These are phyloP conservation scores for Gambusia yucatana DNA, from an alignment of 2,797 vertebrate species.

Conservation along the genomic window DNA sequence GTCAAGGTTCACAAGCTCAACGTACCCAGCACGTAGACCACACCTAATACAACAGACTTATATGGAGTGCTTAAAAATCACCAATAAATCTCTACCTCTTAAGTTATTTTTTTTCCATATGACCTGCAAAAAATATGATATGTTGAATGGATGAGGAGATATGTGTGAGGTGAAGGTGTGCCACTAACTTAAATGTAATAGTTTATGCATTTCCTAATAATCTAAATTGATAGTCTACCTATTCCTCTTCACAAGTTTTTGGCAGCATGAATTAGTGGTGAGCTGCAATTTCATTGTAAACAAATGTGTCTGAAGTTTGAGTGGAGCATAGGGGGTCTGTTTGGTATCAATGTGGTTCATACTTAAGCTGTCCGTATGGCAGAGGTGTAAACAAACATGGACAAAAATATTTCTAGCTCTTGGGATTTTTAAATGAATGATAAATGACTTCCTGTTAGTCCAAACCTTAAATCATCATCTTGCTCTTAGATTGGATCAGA, in stretches of 20 bases:
- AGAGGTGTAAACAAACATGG: background rate
- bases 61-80: background rate
- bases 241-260: background rate
- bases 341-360: background rate
- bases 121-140: background rate
- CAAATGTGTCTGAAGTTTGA: background rate
- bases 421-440: background rate
- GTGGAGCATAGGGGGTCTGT: background rate
- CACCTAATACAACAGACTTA: slow-evolving; percentile 60
- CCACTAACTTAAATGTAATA: background rate
- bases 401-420: background rate
- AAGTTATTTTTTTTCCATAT: background rate
- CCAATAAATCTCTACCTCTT: background rate
- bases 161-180: background rate
- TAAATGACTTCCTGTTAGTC: background rate
- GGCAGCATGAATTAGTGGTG: background rate
- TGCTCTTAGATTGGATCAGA: background rate
- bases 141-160: no score
- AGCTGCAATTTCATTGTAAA: background rate
- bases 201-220: no score
- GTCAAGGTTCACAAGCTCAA: slow-evolving; percentile 81
- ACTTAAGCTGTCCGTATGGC: background rate
- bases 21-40: slow-evolving; percentile 79
- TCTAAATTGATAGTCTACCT: background rate
- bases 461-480: background rate